A percentile compares a stretch with the other conserved stretches of the same genome.
These are phyloP conservation scores for Hermetia illucens DNA, from an alignment of 1,140 invertebrate genomes.

Conservation along the genomic window DNA sequence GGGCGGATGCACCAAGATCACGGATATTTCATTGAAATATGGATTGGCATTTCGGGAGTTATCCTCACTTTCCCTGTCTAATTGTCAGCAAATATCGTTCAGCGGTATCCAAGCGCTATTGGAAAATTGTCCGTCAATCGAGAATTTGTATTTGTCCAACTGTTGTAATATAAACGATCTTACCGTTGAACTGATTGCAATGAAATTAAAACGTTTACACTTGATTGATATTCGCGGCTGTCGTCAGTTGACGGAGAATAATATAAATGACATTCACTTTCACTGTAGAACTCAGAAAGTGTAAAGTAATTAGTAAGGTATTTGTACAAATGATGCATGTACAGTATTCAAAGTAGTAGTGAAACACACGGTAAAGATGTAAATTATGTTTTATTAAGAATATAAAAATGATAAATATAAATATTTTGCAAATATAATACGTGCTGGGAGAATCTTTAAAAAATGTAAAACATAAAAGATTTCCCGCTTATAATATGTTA, in stretches of 20 bases:
- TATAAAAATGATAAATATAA: too few species aligned
- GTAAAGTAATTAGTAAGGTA: too few species aligned
- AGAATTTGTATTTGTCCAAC: constrained; percentile 45
- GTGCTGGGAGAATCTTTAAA: too few species aligned
- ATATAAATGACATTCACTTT: constrained; percentile 38
- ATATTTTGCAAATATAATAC: too few species aligned
- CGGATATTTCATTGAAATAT: constrained; percentile 52
- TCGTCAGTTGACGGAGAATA: constrained; percentile 46
- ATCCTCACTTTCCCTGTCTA: constrained; percentile 41
- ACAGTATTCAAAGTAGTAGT: too few species aligned
- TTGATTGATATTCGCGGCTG: constrained; percentile 50
- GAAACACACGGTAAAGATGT: too few species aligned
- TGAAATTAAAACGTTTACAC: constrained; percentile 40
- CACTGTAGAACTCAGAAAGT: constrained; percentile 38
- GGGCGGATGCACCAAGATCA: constrained; percentile 49
- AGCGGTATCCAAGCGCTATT: constrained; percentile 45
- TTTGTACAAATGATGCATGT: too few species aligned
- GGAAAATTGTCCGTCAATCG: constrained; percentile 49
- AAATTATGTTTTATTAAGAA: too few species aligned
- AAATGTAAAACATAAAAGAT: too few species aligned
- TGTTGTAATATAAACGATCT: constrained; percentile 53
- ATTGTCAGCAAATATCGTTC: constrained; percentile 52
- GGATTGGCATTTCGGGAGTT: constrained; percentile 50
- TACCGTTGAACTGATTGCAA: constrained; percentile 40
- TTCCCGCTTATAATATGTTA: too few species aligned